These are phyloP conservation scores for Dynastes grantii DNA, from an alignment of 2,888 invertebrate genomes.

Conservation along the genomic window DNA sequence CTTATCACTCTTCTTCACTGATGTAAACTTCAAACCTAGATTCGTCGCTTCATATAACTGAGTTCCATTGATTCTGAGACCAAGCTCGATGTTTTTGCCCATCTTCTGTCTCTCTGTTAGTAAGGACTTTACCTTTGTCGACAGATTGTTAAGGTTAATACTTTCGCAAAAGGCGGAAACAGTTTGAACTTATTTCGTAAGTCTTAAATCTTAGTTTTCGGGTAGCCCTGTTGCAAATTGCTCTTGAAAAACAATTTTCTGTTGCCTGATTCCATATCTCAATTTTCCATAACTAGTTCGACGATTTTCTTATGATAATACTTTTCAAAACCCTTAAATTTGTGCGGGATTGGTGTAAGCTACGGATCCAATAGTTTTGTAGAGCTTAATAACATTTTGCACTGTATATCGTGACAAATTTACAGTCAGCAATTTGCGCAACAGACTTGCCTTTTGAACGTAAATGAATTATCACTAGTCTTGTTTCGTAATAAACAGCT, in stretches of 20 bases:
- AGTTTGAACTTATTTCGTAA: not conserved
- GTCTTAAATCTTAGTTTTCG: not conserved
- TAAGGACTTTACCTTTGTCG: not conserved
- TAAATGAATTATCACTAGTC: too few species aligned
- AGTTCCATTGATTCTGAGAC: not conserved
- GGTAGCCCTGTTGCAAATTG: too few species aligned
- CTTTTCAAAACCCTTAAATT: not conserved
- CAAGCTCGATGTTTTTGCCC: not conserved
- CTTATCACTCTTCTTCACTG: not conserved
- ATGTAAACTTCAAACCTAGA: not conserved
- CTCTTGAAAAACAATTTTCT: not conserved
- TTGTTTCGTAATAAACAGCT: too few species aligned
- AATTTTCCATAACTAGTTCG: not conserved
- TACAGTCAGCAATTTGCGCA: not conserved
- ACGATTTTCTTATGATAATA: not conserved
- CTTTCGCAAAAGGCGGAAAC: not conserved
- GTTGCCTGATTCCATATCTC: not conserved
- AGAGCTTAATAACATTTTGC: not conserved
- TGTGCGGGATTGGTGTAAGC: not conserved
- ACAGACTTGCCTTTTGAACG: not conserved
- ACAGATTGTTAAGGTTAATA: not conserved
- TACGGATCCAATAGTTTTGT: too few species aligned
- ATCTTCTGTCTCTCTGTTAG: not conserved
- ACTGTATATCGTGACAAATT: not conserved
- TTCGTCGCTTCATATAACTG: not conserved